Evolutionary conservation across 2,888 invertebrate genomes (phyloP), one percentile per base, ranked within the genome.

Genomic region (Encarsia formosa): DNA sequence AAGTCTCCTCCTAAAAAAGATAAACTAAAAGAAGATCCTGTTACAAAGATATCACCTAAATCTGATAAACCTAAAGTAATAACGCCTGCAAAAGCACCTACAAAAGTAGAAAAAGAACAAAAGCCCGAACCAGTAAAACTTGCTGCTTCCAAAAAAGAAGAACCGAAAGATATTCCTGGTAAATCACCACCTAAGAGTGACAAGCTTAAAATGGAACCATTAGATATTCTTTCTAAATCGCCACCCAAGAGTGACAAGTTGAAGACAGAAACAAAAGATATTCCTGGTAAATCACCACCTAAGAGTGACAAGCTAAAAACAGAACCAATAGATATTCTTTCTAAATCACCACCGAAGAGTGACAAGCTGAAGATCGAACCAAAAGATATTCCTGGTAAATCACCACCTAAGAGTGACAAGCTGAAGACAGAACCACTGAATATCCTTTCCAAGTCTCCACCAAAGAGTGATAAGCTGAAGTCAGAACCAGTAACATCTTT

Each of bases 1-100:
- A 54, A 51, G 23, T 50, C 54, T 9, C 54, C 55, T 13, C 37
- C 37, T 16, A 55, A 51, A 20, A 45, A 22, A 11, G 48, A 54
- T 9, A 53, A 45, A 49, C 22, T 24, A 13, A 53, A 45, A 45
- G 46, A 49, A 2, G 47, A 51, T 9, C 1, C 18, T 13, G 13
- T 23, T 9, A 18, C 41, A 2, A 54, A 44, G 22, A 39, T 34
- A 34, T 41, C 47, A 23, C 24, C 41, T 4, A 55, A 51, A 41
- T 16, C 16, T 1, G 54, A 50, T 15, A 43, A 44, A 38, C 13
- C 35, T n/a, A 54, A 54, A 29, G 51, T 46, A 32, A 20, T 11
- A 16, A 4, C 29, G 5, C 22, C 22, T 5, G 15, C 19, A 44
- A 44, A 44, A 5, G 4, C n/a, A 13, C 19, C 31, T 2, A 11